phyloP scores from a whole-genome alignment of 2,888 invertebrate species.

The Scaptomyza caliginosa region DNA sequence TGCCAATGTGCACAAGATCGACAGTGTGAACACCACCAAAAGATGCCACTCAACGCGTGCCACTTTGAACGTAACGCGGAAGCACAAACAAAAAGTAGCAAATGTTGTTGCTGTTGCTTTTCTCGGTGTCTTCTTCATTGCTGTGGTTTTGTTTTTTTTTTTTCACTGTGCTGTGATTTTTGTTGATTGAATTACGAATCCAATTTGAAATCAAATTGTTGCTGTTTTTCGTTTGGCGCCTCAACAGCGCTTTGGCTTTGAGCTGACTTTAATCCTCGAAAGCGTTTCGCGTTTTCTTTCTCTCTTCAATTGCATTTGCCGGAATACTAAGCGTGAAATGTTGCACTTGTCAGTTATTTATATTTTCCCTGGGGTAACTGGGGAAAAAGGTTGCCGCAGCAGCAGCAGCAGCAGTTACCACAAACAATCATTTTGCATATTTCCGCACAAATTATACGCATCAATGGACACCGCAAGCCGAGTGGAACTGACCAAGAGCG shows the following conservation, averaged over 20 bases:
- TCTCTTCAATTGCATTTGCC: conserved; percentile 20
- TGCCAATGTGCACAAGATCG: conserved; percentile 43
- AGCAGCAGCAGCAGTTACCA: too few relatives aligned
- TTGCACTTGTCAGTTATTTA: conserved; percentile 79
- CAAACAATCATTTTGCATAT: conserved; percentile 57
- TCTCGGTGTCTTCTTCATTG: conserved; percentile 55
- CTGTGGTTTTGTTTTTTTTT: conserved; percentile 10
- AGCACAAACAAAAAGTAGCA: conserved; percentile 61
- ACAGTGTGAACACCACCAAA: conserved; percentile 44
- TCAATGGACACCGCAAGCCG: conserved; percentile 59
- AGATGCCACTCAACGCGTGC: conserved; percentile 48
- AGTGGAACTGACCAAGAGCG: conserved; percentile 59
- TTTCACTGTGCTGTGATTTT: too few relatives aligned
- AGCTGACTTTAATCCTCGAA: conserved; percentile 35
- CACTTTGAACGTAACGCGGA: conserved; percentile 62
- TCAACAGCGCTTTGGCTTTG: conserved; percentile 8
- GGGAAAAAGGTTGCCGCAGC: conserved; percentile 41
- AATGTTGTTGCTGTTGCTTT: conserved; percentile 11
- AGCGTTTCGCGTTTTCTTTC: conserved; percentile 14
- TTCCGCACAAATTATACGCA: conserved; percentile 79
- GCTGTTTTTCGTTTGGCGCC: not conserved
- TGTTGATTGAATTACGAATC: conserved; percentile 35
- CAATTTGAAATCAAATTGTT: conserved; percentile 15
- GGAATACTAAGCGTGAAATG: conserved; percentile 77
- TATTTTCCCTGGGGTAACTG: conserved; percentile 43